Evolutionary conservation across 2,888 invertebrate species (phyloP).

Genomic region (Thecophora atra): DNA sequence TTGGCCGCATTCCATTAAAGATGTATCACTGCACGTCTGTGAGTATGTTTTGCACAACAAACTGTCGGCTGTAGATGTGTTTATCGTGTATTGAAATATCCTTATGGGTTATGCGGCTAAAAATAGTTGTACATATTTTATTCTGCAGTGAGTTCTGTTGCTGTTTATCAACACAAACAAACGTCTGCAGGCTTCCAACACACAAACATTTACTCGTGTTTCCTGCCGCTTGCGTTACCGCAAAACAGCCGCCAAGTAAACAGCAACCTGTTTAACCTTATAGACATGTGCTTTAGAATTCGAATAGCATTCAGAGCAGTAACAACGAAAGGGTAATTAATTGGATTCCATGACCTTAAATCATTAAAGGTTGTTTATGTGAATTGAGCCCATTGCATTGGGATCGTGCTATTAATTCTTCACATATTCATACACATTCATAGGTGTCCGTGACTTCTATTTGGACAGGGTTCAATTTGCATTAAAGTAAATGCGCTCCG

Average conservation of each 20-base stretch:
- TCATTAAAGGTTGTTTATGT: neutral
- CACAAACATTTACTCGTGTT: neutral
- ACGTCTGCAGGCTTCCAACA: no score
- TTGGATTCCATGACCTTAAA: neutral
- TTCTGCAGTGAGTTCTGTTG: neutral
- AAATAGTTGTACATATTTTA: no score
- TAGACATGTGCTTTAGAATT: constrained; percentile 1
- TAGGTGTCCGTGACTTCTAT: neutral
- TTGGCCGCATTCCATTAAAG: neutral
- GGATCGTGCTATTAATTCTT: constrained; percentile 1
- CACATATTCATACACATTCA: neutral
- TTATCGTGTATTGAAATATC: no score
- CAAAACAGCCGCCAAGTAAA: neutral
- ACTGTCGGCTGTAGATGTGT: no score
- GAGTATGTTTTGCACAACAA: neutral
- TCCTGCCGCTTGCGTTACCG: neutral
- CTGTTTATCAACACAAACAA: neutral
- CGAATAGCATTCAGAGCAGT: neutral
- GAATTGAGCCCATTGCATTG: neutral
- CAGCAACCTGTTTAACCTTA: neutral
- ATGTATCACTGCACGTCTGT: neutral
- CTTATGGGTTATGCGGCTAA: no score
- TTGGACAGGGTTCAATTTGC: constrained; percentile 23
- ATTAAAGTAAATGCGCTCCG: constrained; percentile 23
- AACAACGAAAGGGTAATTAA: neutral